These are phyloP conservation scores for Mythimna loreyi DNA, from an alignment of 2,888 invertebrate genomes.

Conservation along the genomic window DNA sequence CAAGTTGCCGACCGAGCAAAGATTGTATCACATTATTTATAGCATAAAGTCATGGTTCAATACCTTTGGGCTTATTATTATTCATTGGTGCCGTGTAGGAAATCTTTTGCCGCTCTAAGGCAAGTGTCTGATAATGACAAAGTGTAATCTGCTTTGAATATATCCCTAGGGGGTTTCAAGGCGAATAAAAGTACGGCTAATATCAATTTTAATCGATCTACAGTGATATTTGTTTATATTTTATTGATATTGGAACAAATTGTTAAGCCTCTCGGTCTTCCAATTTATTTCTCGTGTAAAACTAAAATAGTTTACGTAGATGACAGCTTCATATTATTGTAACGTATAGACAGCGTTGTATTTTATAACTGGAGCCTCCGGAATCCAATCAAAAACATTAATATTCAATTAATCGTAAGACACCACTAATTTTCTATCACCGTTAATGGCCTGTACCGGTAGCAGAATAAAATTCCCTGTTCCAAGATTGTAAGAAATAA, in stretches of 20 bases:
- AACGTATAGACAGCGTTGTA: slow-evolving; percentile 28
- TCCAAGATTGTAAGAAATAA: slow-evolving; percentile 57
- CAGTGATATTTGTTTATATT: slow-evolving; percentile 21
- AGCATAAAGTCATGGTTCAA: slow-evolving; percentile 81
- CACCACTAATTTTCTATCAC: slow-evolving; percentile 62
- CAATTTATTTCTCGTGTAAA: slow-evolving; percentile 17
- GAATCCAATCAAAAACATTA: slow-evolving; percentile 57
- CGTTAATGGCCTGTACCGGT: slow-evolving; percentile 60
- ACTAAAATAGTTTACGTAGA: slow-evolving; percentile 19
- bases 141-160: slow-evolving; percentile 57
- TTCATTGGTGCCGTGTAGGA: slow-evolving; percentile 76
- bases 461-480: slow-evolving; percentile 58
- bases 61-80: slow-evolving; percentile 82
- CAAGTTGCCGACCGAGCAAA: slow-evolving; percentile 69
- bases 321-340: slow-evolving; percentile 45
- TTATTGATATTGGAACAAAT: slow-evolving; percentile 26
- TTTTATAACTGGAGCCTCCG: slow-evolving; percentile 41
- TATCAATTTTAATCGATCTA: slow-evolving; percentile 48
- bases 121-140: slow-evolving; percentile 65
- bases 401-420: slow-evolving; percentile 59
- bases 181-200: slow-evolving; percentile 35
- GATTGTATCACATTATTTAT: slow-evolving; percentile 84
- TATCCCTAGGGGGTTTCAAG: slow-evolving; percentile 38
- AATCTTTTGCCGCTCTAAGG: slow-evolving; percentile 67
- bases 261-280: neutral